Conservation (phyloP, 2,797 vertebrate genomes). For the Enteromius anoplus region DNA sequence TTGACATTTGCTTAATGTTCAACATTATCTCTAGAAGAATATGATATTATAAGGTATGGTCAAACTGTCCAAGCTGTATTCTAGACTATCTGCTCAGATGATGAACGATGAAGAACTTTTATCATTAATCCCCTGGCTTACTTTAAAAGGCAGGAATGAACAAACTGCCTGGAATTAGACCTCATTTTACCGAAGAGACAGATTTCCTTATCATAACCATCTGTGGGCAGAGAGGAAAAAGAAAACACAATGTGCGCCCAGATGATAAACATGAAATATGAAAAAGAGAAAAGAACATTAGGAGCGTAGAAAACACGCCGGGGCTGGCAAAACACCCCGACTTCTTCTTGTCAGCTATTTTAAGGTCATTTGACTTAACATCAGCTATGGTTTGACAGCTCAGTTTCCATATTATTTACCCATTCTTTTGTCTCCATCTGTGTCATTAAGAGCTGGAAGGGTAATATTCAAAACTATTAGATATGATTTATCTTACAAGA, state of each 20-base stretch:
- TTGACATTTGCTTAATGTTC: background rate
- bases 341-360: slow-evolving; percentile 34
- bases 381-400: slow-evolving; percentile 33
- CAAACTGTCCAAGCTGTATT: slow-evolving; percentile 6
- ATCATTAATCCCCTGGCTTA: slow-evolving; percentile 38
- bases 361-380: slow-evolving; percentile 41
- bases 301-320: slow-evolving; percentile 25
- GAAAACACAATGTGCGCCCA: slow-evolving; percentile 37
- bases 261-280: slow-evolving; percentile 54
- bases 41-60: background rate
- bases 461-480: slow-evolving; percentile 5
- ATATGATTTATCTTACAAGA: slow-evolving; percentile 46
- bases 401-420: slow-evolving; percentile 35
- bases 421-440: slow-evolving; percentile 35
- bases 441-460: slow-evolving; percentile 35
- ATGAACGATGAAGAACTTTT: slow-evolving; percentile 39
- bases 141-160: slow-evolving; percentile 51
- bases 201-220: slow-evolving; percentile 48
- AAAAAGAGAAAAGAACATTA: slow-evolving; percentile 43
- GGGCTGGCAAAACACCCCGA: slow-evolving; percentile 39
- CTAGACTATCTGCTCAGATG: slow-evolving; percentile 26
- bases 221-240: slow-evolving; percentile 45
- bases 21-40: slow-evolving; percentile 22
- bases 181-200: slow-evolving; percentile 44
- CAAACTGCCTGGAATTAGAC: slow-evolving; percentile 36